Evolutionary conservation across 1,140 invertebrate species (phyloP), one percentile per base, ranked within the genome.

Genomic region (Penaeus indicus): DNA sequence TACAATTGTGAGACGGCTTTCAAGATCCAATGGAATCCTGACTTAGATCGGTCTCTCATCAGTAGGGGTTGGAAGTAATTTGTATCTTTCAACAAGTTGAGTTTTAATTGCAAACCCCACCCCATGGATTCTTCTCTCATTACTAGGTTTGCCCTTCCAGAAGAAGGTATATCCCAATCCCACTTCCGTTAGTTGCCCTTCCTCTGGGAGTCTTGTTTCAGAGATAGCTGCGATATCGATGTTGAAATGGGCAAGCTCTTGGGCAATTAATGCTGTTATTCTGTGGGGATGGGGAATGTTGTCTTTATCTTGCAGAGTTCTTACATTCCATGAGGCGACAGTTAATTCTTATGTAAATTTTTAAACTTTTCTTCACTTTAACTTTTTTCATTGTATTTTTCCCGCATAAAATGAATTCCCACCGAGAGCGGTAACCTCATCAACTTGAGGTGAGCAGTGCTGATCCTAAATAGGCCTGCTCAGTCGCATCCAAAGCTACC

Each of bases 161-260:
- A 83, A 83, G 80, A 83, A 60, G 80, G 80, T 83, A 38, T 63
- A 83, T 25, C 80, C 54, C 11, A n/a, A 7, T 25, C 47, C 61
- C 60, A 5, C 47, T 63, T 83, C 80, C 8, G 18, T 63, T 22
- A 83, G 42, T 19, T 27, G 8, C 5, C 47, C 47, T 62, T 83
- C 80, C 63, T 25, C 80, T 13, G n/a, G 11, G 21, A 83, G 54
- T 25, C 80, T 22, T 11, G 80, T 83, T n/a, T 63, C 80, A 63
- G 47, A 38, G 16, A 83, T 42, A 83, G 80, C 80, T 21, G 80
- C 60, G 11, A 83, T 61, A 25, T 83, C 80, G 38, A 83, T 62
- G 42, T 83, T 62, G 7, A 25, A 83, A 10, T 60, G 21, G n/a
- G 47, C 60, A 13, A 83, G 80, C n/a, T 83, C 80, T 16, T 83